Evolutionary conservation across 2,797 vertebrate genomes (phyloP), one percentile per base, ranked within the genome.

Genomic region (Lepus townsendii): DNA sequence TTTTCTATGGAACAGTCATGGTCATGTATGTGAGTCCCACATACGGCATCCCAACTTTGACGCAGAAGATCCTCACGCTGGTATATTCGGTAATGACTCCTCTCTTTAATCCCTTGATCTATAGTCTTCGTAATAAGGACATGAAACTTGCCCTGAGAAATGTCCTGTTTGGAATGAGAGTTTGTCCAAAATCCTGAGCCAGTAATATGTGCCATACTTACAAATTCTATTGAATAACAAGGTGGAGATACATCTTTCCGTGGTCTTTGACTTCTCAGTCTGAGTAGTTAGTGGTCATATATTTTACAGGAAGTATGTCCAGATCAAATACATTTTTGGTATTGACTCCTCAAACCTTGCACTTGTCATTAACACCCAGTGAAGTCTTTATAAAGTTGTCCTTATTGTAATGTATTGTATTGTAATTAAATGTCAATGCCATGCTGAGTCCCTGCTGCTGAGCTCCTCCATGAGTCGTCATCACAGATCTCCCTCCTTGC

Each of bases 1-100:
- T 97, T 22, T 97, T 97, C 86, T 98, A 97, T 11, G 97, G 97
- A 7, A 96, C 97, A 32, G 97, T 97, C 35, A 97, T 94, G 91
- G 89, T 95, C 26, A 98, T 97, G 97, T 98, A 98, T 13, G 91
- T 98, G 63, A 96, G 95, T 57, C 97, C 96, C 63, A 95, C 91
- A 11, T 96, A 97, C 2, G 96, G 96, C 38, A 90, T 95, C 19
- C 69, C 94, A 73, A 62, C 75, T 30, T 80, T 91, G 88, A 95
- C 95, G 77, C 92, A 97, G 77, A 98, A 97, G 92, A 84, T 96
- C 7, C 78, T 96, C 47, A 97, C 96, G 16, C 65, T 97, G 63
- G 90, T 96, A 19, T 98, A 97, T 87, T 97, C 97, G 14, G 63
- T 93, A 35, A 63, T 97, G 94, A 98, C 96, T 32, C 97, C 97